Percentiles rank a stretch among this genome's conserved stretches.
Evolutionary conservation across 2,888 invertebrate species (phyloP).

Genomic region (Callimorpha dominula): DNA sequence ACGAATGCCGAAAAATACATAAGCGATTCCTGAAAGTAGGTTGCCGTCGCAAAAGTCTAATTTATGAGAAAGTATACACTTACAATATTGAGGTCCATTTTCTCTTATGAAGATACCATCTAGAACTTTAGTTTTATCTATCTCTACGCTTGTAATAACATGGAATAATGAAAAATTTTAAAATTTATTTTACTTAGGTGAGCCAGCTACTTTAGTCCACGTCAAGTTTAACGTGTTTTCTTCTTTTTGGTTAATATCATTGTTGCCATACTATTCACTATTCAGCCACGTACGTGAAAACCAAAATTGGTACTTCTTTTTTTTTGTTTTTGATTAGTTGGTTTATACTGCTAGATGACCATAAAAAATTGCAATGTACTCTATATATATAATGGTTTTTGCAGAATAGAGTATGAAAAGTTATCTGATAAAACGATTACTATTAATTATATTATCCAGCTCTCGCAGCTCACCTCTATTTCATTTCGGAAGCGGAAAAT

Average conservation of each 20-base stretch:
- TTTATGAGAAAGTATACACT: conserved; percentile 73
- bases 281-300: conserved; percentile 35
- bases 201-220: conserved; percentile 84
- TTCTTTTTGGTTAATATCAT: conserved; percentile 80
- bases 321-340: neutral
- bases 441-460: neutral
- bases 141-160: conserved; percentile 60
- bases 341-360: too few species aligned
- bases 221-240: conserved; percentile 86
- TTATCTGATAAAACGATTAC: neutral
- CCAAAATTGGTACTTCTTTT: neutral
- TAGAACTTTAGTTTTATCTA: conserved; percentile 57
- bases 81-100: conserved; percentile 73
- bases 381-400: neutral
- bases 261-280: conserved; percentile 64
- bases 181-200: conserved; percentile 69
- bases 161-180: conserved; percentile 60
- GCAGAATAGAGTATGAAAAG: neutral
- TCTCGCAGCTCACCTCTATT: conserved; percentile 25
- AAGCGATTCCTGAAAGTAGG: conserved; percentile 62
- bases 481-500: conserved; percentile 59
- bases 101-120: conserved; percentile 68
- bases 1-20: conserved; percentile 58
- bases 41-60: conserved; percentile 56
- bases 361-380: neutral